These are phyloP conservation scores for Dermatophagoides farinae DNA, from an alignment of 1,140 invertebrate genomes.

Conservation along the genomic window DNA sequence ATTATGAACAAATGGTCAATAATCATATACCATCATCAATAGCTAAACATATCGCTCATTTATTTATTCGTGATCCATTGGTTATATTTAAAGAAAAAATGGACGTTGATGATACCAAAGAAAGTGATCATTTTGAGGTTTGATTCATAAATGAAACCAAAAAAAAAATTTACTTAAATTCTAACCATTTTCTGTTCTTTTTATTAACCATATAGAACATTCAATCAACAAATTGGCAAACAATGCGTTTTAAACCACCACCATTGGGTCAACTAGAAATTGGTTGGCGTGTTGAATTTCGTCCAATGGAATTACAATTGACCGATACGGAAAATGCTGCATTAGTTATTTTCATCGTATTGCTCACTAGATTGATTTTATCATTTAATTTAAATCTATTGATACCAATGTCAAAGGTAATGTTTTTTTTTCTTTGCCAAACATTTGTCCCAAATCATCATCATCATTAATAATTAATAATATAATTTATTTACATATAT, in stretches of 20 bases:
- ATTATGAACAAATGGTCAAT: conserved; percentile 56
- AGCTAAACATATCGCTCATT: conserved; percentile 77
- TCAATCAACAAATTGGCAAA: conserved; percentile 99
- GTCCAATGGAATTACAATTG: conserved; percentile 92
- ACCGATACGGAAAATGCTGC: conserved; percentile 99
- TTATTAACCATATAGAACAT: conserved; percentile 50
- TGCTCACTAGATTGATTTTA: conserved; percentile 86
- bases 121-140: conserved; percentile 97
- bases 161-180: no score
- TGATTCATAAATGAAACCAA: no score
- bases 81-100: conserved; percentile 89
- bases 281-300: conserved; percentile 98
- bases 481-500: conserved; percentile 13
- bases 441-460: no score
- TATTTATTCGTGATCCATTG: conserved; percentile 94
- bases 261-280: conserved; percentile 71
- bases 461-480: neutral
- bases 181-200: neutral
- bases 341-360: conserved; percentile 90
- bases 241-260: conserved; percentile 97
- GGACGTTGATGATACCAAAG: conserved; percentile 73
- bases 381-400: conserved; percentile 90
- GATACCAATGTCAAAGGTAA: conserved; percentile 87
- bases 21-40: conserved; percentile 70
- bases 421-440: no score